Conservation (phyloP, 2,888 invertebrate genomes). For the Thymelicus sylvestris region DNA sequence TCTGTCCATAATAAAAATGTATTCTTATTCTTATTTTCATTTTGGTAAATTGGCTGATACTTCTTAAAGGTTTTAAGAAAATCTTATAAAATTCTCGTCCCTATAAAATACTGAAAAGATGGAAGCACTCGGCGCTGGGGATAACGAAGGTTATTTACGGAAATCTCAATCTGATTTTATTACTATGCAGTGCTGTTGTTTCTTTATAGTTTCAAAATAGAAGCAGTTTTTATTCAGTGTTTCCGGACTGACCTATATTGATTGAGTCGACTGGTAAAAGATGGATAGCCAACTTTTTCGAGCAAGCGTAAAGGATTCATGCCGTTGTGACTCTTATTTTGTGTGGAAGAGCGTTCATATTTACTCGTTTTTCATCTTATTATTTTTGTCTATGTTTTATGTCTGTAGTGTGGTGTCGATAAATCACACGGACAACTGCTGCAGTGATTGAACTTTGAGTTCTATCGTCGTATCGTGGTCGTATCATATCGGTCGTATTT, state of each 20-base stretch:
- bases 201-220: conserved; percentile 52
- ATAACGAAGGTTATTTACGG: conserved; percentile 17
- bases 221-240: conserved; percentile 53
- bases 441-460: conserved; percentile 42
- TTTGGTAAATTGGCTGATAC: no score
- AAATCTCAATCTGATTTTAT: conserved; percentile 39
- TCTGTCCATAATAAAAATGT: no score
- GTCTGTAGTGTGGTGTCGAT: conserved; percentile 47
- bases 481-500: background rate
- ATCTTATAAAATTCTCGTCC: no score
- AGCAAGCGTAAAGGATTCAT: conserved; percentile 20
- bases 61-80: no score
- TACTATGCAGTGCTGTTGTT: conserved; percentile 39
- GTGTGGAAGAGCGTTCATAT: conserved; percentile 39
- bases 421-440: conserved; percentile 48
- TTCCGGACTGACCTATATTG: conserved; percentile 71
- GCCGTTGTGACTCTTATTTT: conserved; percentile 38
- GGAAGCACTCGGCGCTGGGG: background rate
- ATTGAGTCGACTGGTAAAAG: conserved; percentile 66
- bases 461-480: background rate
- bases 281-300: conserved; percentile 56
- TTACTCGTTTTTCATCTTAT: conserved; percentile 35
- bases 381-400: conserved; percentile 46
- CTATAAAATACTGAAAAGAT: background rate
- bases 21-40: no score